Conservation (phyloP, 37 sponge, comb jelly and placozoan genomes). For the Halisarca cf. caerulea region DNA sequence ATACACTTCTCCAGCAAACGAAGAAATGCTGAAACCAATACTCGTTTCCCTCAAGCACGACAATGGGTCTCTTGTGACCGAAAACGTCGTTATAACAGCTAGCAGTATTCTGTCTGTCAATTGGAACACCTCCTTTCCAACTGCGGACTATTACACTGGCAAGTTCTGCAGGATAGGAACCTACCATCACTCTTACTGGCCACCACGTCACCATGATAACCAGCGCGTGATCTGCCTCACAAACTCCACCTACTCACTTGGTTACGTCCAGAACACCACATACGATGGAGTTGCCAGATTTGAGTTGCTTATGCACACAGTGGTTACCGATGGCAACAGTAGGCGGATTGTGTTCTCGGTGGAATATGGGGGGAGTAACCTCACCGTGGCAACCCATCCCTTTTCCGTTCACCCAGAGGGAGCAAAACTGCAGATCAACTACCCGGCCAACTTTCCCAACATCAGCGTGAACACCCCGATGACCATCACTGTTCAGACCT, state of each 20-base stretch:
- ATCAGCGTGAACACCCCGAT: constrained; percentile 41
- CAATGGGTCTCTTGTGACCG: constrained; percentile 15
- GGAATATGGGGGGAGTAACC: constrained; percentile 4
- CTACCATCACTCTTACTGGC: constrained; percentile 6
- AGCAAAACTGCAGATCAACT: constrained; percentile 28
- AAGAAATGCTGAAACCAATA: constrained; percentile 36
- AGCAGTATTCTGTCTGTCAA: constrained; percentile 34
- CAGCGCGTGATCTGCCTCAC: constrained; percentile 16
- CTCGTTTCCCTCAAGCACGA: constrained; percentile 31
- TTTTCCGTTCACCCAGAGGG: constrained; percentile 40
- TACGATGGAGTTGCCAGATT: constrained; percentile 56
- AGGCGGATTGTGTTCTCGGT: constrained; percentile 35
- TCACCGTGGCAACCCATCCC: constrained; percentile 2
- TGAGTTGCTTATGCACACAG: constrained; percentile 47
- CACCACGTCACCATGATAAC: constrained; percentile 17
- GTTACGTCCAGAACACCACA: constrained; percentile 33
- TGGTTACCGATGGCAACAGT: neutral
- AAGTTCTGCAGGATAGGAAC: constrained; percentile 20
- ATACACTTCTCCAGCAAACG: constrained; percentile 48
- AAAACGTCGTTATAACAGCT: constrained; percentile 42
- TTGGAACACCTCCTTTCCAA: neutral
- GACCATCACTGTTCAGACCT: constrained; percentile 38
- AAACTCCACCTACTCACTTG: constrained; percentile 35
- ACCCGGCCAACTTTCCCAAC: neutral
- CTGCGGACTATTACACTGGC: constrained; percentile 24